Conservation (phyloP, 1,140 invertebrate species). For the Vanessa atalanta region DNA sequence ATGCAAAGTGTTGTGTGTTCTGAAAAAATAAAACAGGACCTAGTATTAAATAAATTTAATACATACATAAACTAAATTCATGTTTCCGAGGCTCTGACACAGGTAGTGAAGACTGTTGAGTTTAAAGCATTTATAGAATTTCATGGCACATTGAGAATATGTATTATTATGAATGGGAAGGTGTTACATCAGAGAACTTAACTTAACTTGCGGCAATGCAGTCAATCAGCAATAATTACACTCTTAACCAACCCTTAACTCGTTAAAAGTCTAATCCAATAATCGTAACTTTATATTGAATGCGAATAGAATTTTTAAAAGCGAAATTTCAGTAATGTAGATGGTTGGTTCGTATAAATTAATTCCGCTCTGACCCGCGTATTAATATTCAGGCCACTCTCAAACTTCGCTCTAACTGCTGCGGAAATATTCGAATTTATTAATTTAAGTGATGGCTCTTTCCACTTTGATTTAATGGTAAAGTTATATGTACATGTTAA, state of each 20-base stretch:
- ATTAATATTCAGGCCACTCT: conserved; percentile 73
- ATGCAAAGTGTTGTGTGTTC: too few species aligned
- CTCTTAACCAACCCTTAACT: conserved; percentile 10
- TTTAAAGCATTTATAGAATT: too few species aligned
- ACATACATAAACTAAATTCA: too few species aligned
- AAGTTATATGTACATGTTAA: conserved; percentile 10
- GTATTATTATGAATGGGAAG: too few species aligned
- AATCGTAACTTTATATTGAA: conserved; percentile 55
- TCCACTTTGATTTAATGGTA: conserved; percentile 19
- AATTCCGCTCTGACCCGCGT: conserved; percentile 64
- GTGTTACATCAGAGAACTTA: neutral
- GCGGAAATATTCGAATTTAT: conserved; percentile 65
- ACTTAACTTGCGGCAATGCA: neutral
- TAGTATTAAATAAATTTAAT: too few species aligned
- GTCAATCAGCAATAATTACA: neutral
- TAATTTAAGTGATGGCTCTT: conserved; percentile 49
- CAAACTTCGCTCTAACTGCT: conserved; percentile 64
- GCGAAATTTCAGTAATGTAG: conserved; percentile 58
- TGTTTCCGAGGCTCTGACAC: too few species aligned
- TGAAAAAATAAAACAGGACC: too few species aligned
- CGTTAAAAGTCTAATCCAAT: conserved; percentile 37
- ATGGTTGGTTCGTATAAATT: conserved; percentile 63
- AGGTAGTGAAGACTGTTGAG: too few species aligned
- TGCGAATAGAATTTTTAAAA: conserved; percentile 61
- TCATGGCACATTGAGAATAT: too few species aligned